Conservation (phyloP, 1,140 invertebrate genomes). For the Drosophila malerkotliana region DNA sequence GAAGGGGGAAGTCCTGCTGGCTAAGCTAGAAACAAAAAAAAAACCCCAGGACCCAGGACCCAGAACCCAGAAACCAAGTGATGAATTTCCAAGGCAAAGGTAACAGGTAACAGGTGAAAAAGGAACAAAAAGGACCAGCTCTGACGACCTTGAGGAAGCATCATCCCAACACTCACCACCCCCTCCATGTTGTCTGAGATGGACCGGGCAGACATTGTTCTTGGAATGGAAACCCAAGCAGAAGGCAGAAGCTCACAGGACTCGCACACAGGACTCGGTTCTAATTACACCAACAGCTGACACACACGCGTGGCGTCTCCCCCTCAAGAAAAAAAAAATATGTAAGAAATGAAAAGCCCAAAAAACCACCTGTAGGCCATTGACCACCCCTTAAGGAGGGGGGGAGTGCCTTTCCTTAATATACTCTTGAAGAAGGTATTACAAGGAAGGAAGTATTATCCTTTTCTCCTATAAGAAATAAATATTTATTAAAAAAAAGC, state of each 20-base stretch:
- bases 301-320: background rate
- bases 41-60: background rate
- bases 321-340: no score
- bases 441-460: background rate
- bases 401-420: background rate
- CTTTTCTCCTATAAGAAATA: no score
- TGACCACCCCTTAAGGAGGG: conserved; percentile 18
- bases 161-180: background rate
- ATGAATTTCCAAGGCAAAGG: conserved; percentile 50
- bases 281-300: conserved; percentile 44
- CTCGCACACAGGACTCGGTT: background rate
- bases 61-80: conserved; percentile 36
- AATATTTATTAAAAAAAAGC: no score
- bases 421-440: background rate
- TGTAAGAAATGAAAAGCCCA: background rate
- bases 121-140: background rate
- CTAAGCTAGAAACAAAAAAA: conserved; percentile 67
- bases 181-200: background rate
- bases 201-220: conserved; percentile 35
- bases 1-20: conserved; percentile 5
- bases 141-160: conserved; percentile 45
- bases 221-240: conserved; percentile 26
- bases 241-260: background rate
- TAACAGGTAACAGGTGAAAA: conserved; percentile 27
- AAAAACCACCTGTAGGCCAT: conserved; percentile 63